Conservation (phyloP, 2,113 vertebrate species). For the Crotophaga sulcirostris region DNA sequence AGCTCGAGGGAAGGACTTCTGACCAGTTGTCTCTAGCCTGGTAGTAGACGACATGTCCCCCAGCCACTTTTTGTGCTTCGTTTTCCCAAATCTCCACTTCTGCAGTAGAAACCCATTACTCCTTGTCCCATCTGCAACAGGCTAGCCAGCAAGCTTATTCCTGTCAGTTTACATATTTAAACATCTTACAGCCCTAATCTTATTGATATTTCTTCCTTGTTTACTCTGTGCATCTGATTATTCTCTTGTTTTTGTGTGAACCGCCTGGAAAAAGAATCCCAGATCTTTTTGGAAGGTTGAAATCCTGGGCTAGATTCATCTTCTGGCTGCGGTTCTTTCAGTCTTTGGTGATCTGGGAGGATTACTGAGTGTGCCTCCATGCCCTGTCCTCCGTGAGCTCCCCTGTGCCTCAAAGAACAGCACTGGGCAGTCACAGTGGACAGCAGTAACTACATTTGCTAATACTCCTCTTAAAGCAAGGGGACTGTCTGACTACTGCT, state of each 20-base stretch:
- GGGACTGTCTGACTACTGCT: not conserved
- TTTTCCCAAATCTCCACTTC: not conserved
- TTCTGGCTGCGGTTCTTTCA: not conserved
- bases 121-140: not conserved
- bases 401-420: accelerated
- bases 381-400: accelerated
- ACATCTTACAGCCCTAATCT: not conserved
- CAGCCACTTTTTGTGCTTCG: not conserved
- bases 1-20: not conserved
- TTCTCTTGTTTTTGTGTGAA: not conserved
- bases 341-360: accelerated
- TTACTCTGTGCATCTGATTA: not conserved
- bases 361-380: accelerated
- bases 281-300: not conserved
- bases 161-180: not conserved
- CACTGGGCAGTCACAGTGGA: not conserved
- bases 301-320: not conserved
- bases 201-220: not conserved
- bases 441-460: not conserved
- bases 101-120: accelerated
- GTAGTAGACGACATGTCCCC: accelerated
- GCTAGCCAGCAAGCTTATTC: not conserved
- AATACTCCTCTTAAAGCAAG: not conserved
- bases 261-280: not conserved
- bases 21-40: not conserved